These are phyloP conservation scores for Sebastolobus alascanus DNA, from an alignment of 2,797 vertebrate species.

Conservation along the genomic window DNA sequence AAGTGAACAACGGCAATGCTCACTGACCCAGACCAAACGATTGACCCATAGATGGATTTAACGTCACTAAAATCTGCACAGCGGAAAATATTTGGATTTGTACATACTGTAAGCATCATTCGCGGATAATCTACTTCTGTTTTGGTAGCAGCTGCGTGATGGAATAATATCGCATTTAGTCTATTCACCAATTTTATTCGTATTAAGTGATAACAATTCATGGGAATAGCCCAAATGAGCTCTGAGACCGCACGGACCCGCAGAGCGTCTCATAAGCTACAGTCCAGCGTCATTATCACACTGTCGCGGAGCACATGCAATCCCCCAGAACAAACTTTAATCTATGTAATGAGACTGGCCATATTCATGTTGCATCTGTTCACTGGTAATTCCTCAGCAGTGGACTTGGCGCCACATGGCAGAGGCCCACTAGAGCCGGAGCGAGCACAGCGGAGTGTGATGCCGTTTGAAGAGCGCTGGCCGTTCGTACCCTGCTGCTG, in stretches of 20 bases:
- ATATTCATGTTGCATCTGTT: slow-evolving; percentile 77
- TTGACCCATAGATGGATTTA: slow-evolving; percentile 18
- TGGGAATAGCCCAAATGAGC: slow-evolving; percentile 65
- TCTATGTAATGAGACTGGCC: slow-evolving; percentile 67
- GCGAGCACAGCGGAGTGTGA: slow-evolving; percentile 37
- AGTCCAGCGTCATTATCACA: slow-evolving; percentile 58
- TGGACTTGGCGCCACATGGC: slow-evolving; percentile 64
- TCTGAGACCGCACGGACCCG: slow-evolving; percentile 47
- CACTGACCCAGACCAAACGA: slow-evolving; percentile 18
- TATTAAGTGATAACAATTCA: slow-evolving; percentile 69
- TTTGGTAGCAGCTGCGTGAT: slow-evolving; percentile 62
- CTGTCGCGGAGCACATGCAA: slow-evolving; percentile 50
- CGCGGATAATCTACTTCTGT: slow-evolving; percentile 44
- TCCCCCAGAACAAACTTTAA: slow-evolving; percentile 69
- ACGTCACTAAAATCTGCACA: slow-evolving; percentile 8
- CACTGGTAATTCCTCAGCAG: slow-evolving; percentile 67
- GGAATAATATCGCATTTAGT: slow-evolving; percentile 58
- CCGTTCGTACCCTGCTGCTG: slow-evolving; percentile 30
- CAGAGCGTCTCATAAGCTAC: slow-evolving; percentile 52
- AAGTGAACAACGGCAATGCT: background rate
- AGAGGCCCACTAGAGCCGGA: slow-evolving; percentile 36
- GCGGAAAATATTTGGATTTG: slow-evolving; percentile 24
- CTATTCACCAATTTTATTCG: slow-evolving; percentile 65
- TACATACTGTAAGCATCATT: slow-evolving; percentile 23
- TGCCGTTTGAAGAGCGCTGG: slow-evolving; percentile 46